Evolutionary conservation across 2,797 vertebrate species (phyloP), one percentile per base, ranked within the genome.

Genomic region (Mus spretus): DNA sequence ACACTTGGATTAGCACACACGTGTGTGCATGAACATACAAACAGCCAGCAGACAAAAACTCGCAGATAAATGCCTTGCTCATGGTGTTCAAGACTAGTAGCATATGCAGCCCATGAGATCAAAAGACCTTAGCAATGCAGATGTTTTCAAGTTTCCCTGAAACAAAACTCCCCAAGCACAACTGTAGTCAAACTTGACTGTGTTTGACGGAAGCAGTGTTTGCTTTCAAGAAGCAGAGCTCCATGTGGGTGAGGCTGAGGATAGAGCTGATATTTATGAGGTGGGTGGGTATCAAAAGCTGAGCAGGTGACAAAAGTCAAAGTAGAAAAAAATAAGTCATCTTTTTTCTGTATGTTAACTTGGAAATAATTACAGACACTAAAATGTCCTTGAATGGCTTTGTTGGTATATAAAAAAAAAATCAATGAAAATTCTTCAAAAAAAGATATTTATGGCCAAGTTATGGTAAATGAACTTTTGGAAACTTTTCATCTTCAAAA

Each of bases 61-160:
- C 31, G 70, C 37, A 93, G 82, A 65, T 31, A 67, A 61, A 19
- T 80, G 87, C 65, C 78, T 77, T 93, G 79, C 55, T 77, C 61
- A 31, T 88, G 72, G 50, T 90, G 83, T 93, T 87, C 77, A 91
- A 90, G 83, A 93, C 47, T 47, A 91, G 44, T 75, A 91, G 55
- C 53, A 88, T 53, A 79, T 86, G 65, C 90, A 61, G 55, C 5
- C 65, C 74, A 80, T 59, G 50, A 85, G 75, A 0, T 84, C 34
- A 74, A 85, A 88, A 28, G 67, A 77, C 88, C 28, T 89, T 65
- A 77, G 59, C 50, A 75, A 77, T n/a, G 92, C 1, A 20, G 15
- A 44, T 47, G 82, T 77, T 90, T 89, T 88, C 2, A 59, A 94
- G 28, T 78, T 85, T 65, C 63, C 50, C 55, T 40, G 1, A 15